These are phyloP conservation scores for Philopedon plagiatum DNA, from an alignment of 2,888 invertebrate genomes.

Conservation along the genomic window DNA sequence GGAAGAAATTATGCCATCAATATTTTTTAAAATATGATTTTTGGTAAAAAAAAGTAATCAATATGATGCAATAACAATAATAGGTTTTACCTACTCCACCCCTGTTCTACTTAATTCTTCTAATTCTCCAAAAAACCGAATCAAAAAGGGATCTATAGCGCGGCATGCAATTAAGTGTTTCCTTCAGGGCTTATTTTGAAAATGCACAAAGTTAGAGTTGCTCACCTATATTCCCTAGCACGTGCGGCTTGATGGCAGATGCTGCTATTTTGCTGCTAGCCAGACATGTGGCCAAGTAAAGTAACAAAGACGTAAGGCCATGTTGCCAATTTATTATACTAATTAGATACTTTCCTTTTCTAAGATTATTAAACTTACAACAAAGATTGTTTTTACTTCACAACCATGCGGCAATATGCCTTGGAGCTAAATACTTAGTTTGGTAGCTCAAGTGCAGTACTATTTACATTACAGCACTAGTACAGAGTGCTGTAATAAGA, in stretches of 20 bases:
- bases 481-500: too few relatives aligned
- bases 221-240: slow-evolving; percentile 53
- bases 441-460: too few relatives aligned
- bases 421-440: too few relatives aligned
- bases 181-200: slow-evolving; percentile 34
- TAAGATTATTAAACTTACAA: too few relatives aligned
- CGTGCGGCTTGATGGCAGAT: slow-evolving; percentile 62
- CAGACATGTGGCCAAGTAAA: slow-evolving; percentile 59
- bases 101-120: slow-evolving; percentile 8
- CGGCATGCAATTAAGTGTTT: slow-evolving; percentile 34
- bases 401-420: too few relatives aligned
- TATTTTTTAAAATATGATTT: neutral
- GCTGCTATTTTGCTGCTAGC: slow-evolving; percentile 61
- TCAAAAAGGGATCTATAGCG: slow-evolving; percentile 26
- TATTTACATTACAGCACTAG: too few relatives aligned
- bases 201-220: slow-evolving; percentile 32
- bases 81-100: slow-evolving; percentile 4
- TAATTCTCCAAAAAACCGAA: slow-evolving; percentile 23
- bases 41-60: neutral
- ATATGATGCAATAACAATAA: too few relatives aligned
- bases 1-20: too few relatives aligned
- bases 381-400: too few relatives aligned
- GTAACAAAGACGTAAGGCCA: slow-evolving; percentile 35
- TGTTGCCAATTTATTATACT: slow-evolving; percentile 34
- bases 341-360: too few relatives aligned